Percentiles rank a stretch among this genome's conserved stretches.
phyloP scores from a whole-genome alignment of 2,113 vertebrate genomes.

The Lamprotornis superbus region DNA sequence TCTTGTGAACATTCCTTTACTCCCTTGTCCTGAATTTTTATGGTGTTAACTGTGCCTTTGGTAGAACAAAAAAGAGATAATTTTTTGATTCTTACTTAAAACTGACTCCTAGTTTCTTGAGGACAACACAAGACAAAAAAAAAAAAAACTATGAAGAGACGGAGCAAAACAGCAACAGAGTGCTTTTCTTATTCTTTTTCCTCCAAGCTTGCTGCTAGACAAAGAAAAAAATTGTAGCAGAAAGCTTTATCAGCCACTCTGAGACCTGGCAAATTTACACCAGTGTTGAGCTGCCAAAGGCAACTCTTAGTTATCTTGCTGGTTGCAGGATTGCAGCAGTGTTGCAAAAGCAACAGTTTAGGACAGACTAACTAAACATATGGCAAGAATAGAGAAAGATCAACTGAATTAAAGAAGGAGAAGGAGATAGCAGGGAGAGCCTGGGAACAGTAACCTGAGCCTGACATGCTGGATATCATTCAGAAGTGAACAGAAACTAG shows the following conservation, averaged over 20 bases:
- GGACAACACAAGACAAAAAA: background rate
- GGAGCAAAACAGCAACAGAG: background rate
- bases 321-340: background rate
- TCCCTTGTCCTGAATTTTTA: background rate
- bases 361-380: background rate
- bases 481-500: background rate
- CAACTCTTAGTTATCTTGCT: background rate
- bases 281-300: background rate
- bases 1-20: background rate
- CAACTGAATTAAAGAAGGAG: background rate
- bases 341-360: background rate
- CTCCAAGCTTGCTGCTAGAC: background rate
- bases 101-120: background rate
- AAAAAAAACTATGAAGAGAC: background rate
- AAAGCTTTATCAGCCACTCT: background rate
- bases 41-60: background rate
- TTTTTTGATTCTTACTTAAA: background rate
- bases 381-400: background rate
- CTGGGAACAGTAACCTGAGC: background rate
- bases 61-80: background rate
- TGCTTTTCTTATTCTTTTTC: background rate
- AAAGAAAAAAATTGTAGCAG: background rate
- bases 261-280: constrained; percentile 8
- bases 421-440: background rate
- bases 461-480: background rate